Evolutionary conservation across 2,888 invertebrate species (phyloP).

Genomic region (Dinocampus coccinellae): DNA sequence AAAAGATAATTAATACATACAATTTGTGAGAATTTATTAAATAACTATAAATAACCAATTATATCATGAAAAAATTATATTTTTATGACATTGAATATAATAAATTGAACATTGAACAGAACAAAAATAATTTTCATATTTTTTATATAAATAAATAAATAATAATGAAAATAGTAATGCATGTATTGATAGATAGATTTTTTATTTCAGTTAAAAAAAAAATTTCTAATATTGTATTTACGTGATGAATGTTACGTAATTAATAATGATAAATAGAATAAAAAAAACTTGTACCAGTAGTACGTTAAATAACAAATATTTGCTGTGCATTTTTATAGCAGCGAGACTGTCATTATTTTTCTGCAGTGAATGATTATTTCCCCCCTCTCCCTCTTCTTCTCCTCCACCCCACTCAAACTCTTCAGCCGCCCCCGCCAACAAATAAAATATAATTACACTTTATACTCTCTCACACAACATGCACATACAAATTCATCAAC

Average conservation of each 20-base stretch:
- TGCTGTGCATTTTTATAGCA: background rate
- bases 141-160: background rate
- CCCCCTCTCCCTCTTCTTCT: background rate
- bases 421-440: too few relatives aligned
- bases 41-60: too few relatives aligned
- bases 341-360: too few relatives aligned
- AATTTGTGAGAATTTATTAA: background rate
- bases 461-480: too few relatives aligned
- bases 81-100: background rate
- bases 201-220: background rate
- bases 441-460: too few relatives aligned
- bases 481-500: too few relatives aligned
- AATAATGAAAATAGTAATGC: too few relatives aligned
- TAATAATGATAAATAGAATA: background rate
- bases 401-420: background rate
- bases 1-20: background rate
- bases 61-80: too few relatives aligned
- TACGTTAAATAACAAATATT: background rate
- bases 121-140: background rate
- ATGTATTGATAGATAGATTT: background rate
- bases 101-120: background rate
- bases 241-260: background rate
- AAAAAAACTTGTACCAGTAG: background rate
- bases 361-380: background rate
- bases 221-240: background rate